Evolutionary conservation across 2,113 vertebrate species (phyloP).

Genomic region (Antechinus stuartii): DNA sequence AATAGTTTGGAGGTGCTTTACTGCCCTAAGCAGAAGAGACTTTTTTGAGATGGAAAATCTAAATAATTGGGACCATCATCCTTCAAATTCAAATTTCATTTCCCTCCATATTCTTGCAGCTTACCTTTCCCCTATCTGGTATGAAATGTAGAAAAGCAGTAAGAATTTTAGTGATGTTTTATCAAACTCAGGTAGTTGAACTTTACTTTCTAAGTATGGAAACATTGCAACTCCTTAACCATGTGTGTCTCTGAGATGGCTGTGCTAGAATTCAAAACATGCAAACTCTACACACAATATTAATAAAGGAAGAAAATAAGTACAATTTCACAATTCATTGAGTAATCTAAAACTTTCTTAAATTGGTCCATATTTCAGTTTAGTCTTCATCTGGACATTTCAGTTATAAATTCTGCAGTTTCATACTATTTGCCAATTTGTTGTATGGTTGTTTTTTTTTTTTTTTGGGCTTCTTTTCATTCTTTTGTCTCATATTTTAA

Average conservation of each 20-base stretch:
- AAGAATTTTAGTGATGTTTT: slow-evolving; percentile 3
- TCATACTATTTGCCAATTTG: slow-evolving; percentile 19
- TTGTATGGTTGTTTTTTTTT: background rate
- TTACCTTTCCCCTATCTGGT: background rate
- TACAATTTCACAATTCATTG: slow-evolving; percentile 14
- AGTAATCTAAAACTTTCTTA: slow-evolving; percentile 23
- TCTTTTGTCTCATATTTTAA: slow-evolving; percentile 35
- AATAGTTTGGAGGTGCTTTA: background rate
- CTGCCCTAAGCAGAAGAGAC: background rate
- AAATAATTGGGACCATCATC: background rate
- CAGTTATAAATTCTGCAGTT: slow-evolving; percentile 17
- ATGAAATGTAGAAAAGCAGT: slow-evolving; percentile 6
- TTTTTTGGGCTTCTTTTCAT: slow-evolving; percentile 7
- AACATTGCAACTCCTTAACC: background rate
- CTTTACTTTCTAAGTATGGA: slow-evolving; percentile 5
- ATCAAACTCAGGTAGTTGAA: slow-evolving; percentile 24
- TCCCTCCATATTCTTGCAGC: background rate
- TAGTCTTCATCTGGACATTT: slow-evolving; percentile 22
- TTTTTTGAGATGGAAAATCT: slow-evolving; percentile 17
- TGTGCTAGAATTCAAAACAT: slow-evolving; percentile 41
- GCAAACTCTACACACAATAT: background rate
- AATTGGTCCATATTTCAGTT: background rate
- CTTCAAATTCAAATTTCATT: background rate
- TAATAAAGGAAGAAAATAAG: slow-evolving; percentile 35
- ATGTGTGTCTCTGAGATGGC: background rate